Evolutionary conservation across 2,888 invertebrate genomes (phyloP).

Genomic region (Aspidiotus destructor): DNA sequence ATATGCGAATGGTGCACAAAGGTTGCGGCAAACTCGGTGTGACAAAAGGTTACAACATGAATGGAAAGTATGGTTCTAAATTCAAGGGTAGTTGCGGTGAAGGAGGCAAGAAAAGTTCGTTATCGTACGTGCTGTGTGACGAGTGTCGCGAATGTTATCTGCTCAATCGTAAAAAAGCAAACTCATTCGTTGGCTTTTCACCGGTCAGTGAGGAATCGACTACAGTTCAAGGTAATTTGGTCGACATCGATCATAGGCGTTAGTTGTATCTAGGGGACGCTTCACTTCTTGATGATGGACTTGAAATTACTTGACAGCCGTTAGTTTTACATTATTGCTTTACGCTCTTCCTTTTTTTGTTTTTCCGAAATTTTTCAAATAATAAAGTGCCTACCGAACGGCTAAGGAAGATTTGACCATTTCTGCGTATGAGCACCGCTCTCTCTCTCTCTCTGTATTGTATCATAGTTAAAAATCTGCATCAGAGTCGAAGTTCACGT

Average conservation of each 20-base stretch:
- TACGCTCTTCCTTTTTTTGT: background rate
- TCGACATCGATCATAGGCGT: background rate
- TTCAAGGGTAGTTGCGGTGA: slow-evolving; percentile 85
- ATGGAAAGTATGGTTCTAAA: slow-evolving; percentile 75
- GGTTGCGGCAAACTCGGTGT: slow-evolving; percentile 81
- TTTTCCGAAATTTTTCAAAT: too few species aligned
- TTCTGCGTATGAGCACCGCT: too few species aligned
- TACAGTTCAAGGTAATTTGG: slow-evolving; percentile 5
- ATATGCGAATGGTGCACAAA: slow-evolving; percentile 81
- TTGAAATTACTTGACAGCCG: background rate
- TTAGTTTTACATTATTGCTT: background rate
- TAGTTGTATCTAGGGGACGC: too few species aligned
- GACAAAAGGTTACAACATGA: slow-evolving; percentile 85
- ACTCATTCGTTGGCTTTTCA: slow-evolving; percentile 8
- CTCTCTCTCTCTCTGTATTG: too few species aligned
- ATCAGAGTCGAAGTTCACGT: too few species aligned
- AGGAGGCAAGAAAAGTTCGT: slow-evolving; percentile 65
- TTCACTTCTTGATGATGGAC: too few species aligned
- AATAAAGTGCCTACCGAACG: too few species aligned
- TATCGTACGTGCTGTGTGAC: slow-evolving; percentile 91
- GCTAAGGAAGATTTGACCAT: too few species aligned
- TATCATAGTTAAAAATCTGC: too few species aligned
- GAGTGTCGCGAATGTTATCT: slow-evolving; percentile 50
- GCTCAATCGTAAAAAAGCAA: slow-evolving; percentile 18
- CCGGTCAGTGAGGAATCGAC: slow-evolving; percentile 8